A percentile compares a stretch with the other conserved stretches of the same genome.
phyloP scores from a whole-genome alignment of 1,140 invertebrate genomes.

The Euura saliciscinereae region DNA sequence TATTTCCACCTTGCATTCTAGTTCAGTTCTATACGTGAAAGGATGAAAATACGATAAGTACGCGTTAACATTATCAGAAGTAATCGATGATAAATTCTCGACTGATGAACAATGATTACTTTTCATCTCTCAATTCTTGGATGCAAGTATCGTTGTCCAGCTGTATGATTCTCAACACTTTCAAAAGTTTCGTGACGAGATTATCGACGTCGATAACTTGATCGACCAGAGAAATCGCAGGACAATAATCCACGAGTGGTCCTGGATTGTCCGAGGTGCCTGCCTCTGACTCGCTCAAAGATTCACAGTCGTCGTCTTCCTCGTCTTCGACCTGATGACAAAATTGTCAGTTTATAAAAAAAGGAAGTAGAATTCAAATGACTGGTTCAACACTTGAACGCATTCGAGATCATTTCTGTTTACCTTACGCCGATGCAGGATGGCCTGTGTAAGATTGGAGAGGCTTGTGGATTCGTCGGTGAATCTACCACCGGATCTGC shows the following conservation, averaged over 20 bases:
- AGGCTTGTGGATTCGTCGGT: conserved; percentile 52
- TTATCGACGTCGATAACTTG: conserved; percentile 79
- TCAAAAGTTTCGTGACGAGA: conserved; percentile 74
- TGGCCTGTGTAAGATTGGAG: conserved; percentile 54
- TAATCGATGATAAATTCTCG: conserved; percentile 4
- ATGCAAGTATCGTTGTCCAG: conserved; percentile 70
- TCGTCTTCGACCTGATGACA: conserved; percentile 48
- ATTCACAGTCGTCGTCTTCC: conserved; percentile 54
- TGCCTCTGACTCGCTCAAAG: conserved; percentile 50
- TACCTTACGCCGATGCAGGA: conserved; percentile 52
- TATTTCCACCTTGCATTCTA: conserved; percentile 49
- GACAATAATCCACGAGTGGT: conserved; percentile 49
- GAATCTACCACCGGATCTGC: conserved; percentile 34
- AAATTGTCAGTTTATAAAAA: too few relatives aligned
- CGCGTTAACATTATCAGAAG: neutral
- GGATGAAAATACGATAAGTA: conserved; percentile 16
- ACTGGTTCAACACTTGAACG: neutral
- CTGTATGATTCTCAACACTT: conserved; percentile 75
- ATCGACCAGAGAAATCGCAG: conserved; percentile 65
- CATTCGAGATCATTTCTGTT: neutral
- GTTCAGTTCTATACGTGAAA: conserved; percentile 40
- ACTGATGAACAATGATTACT: conserved; percentile 40
- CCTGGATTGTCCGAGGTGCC: conserved; percentile 44
- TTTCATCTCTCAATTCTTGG: conserved; percentile 65
- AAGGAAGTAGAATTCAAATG: too few relatives aligned